Conservation (phyloP, 2,113 vertebrate genomes). For the Mugil cephalus region DNA sequence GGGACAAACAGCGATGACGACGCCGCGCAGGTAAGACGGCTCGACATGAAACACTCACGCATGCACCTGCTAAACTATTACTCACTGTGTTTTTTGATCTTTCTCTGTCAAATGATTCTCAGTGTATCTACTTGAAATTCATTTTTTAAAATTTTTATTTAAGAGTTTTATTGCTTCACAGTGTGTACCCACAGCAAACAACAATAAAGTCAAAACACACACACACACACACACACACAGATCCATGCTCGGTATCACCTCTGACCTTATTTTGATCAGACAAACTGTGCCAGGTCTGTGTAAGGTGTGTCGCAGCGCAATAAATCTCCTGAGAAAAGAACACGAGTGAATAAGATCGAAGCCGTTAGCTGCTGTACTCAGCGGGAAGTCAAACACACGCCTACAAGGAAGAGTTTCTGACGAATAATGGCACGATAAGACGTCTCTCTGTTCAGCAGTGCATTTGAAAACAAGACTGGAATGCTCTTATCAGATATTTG, state of each 20-base stretch:
- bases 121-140: not conserved
- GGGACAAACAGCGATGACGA: constrained; percentile 15
- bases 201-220: constrained; percentile 1
- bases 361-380: constrained; percentile 43
- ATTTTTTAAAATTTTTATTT: constrained; percentile 4
- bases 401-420: constrained; percentile 61
- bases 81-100: not conserved
- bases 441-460: constrained; percentile 46
- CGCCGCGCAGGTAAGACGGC: not conserved
- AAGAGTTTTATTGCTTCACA: not conserved
- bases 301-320: constrained; percentile 70
- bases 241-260: constrained; percentile 20
- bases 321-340: constrained; percentile 66
- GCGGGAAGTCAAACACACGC: constrained; percentile 62
- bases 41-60: not conserved
- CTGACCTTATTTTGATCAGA: constrained; percentile 66
- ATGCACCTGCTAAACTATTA: constrained; percentile 1
- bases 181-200: not conserved
- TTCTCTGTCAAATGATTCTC: not conserved
- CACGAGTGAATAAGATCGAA: constrained; percentile 51
- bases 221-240: constrained; percentile 31
- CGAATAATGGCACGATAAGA: constrained; percentile 53
- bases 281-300: constrained; percentile 59
- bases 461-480: constrained; percentile 56
- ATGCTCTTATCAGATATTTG: constrained; percentile 60